Conservation (phyloP, 64 coral and sea anemone genomes). For the Trachythela sp. region DNA sequence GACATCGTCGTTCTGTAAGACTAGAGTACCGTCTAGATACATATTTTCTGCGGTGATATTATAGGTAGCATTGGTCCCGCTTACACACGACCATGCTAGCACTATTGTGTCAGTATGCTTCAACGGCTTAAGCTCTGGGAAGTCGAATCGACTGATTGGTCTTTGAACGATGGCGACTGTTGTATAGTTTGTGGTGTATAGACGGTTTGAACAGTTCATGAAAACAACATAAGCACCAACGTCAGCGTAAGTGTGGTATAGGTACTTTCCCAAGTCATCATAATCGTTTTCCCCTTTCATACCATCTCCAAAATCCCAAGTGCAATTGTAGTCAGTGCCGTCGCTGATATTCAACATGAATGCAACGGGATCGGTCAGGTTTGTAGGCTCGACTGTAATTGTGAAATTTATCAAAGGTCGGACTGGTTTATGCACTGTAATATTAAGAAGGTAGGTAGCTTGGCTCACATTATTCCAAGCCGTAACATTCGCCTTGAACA, state of each 20-base stretch:
- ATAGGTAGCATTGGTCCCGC: not conserved
- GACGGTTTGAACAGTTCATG: constrained; percentile 66
- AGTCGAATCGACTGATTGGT: constrained; percentile 40
- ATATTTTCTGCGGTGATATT: not conserved
- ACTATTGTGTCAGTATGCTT: not conserved
- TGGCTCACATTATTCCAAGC: constrained; percentile 74
- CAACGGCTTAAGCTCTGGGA: not conserved
- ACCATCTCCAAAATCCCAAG: constrained; percentile 66
- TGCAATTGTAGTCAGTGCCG: constrained; percentile 77
- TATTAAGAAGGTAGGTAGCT: constrained; percentile 34
- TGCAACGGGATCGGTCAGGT: constrained; percentile 49
- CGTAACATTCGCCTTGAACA: constrained; percentile 53
- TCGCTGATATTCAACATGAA: constrained; percentile 64
- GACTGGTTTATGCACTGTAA: constrained; percentile 87
- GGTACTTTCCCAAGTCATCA: constrained; percentile 44
- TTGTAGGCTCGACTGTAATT: constrained; percentile 49
- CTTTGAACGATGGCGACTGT: constrained; percentile 63
- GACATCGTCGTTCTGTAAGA: not conserved
- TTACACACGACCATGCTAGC: not conserved
- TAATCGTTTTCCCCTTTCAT: constrained; percentile 10
- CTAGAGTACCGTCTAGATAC: not conserved
- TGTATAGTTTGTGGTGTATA: constrained; percentile 62
- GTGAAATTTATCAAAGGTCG: constrained; percentile 52
- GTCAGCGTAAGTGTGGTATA: constrained; percentile 52
- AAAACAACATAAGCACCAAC: constrained; percentile 43